Evolutionary conservation across 2,113 vertebrate species (phyloP).

Genomic region (Chamaetylas fuelleborni): DNA sequence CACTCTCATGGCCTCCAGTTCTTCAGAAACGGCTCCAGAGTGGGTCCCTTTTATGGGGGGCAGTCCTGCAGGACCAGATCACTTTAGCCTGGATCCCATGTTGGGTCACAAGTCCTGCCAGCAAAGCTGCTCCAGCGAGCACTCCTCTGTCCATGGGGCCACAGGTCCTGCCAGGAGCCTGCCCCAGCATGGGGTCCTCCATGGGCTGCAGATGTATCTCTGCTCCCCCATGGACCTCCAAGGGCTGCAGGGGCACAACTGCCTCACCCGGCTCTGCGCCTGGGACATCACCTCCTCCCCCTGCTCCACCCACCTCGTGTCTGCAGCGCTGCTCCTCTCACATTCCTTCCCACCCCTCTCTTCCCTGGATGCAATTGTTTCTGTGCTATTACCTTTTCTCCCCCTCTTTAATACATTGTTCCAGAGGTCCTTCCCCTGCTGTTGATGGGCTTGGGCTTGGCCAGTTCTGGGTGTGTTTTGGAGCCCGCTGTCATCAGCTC

Average conservation of each 20-base stretch:
- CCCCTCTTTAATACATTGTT: not conserved
- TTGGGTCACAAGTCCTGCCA: not conserved
- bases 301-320: too few relatives aligned
- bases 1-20: not conserved
- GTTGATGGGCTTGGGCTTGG: not conserved
- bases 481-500: rapidly evolving
- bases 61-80: not conserved
- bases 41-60: not conserved
- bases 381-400: not conserved
- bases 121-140: not conserved
- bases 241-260: not conserved
- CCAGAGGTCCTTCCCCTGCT: rapidly evolving
- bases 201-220: too few relatives aligned
- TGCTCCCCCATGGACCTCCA: not conserved
- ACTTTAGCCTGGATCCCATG: not conserved
- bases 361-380: not conserved
- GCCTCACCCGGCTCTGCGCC: not conserved
- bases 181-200: not conserved
- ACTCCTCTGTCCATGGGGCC: not conserved
- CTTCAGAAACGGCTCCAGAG: not conserved
- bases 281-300: too few relatives aligned
- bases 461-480: rapidly evolving
- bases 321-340: not conserved
- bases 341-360: not conserved
- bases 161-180: not conserved